phyloP scores from a whole-genome alignment of 2,113 vertebrate species.

The Ancistrus triradiatus region DNA sequence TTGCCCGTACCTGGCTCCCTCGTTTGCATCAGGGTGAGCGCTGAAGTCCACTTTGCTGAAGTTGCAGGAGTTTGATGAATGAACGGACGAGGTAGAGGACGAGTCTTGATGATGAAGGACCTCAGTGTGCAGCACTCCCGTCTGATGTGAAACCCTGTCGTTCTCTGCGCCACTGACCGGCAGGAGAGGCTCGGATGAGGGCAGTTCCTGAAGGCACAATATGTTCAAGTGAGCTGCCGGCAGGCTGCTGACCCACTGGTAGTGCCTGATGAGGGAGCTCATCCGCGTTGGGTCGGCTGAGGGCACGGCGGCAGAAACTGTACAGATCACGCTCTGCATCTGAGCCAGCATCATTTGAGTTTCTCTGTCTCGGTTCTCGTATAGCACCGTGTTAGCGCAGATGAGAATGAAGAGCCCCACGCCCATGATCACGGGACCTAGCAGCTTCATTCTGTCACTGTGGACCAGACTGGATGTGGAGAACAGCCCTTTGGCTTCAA shows the following conservation, averaged over 20 bases:
- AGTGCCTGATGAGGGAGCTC: conserved; percentile 61
- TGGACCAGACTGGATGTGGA: conserved; percentile 62
- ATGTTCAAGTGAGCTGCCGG: conserved; percentile 63
- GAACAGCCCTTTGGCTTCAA: conserved; percentile 62
- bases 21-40: conserved; percentile 31
- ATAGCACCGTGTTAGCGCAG: conserved; percentile 95
- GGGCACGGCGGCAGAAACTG: conserved; percentile 64
- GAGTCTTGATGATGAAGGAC: conserved; percentile 65
- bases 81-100: conserved; percentile 57
- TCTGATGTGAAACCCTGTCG: conserved; percentile 49
- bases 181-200: conserved; percentile 69
- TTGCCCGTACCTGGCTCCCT: conserved; percentile 46
- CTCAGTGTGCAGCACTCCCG: conserved; percentile 57
- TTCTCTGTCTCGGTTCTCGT: conserved; percentile 92
- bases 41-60: too few relatives aligned
- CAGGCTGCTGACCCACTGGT: conserved; percentile 59
- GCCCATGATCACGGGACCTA: conserved; percentile 94
- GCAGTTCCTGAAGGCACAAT: conserved; percentile 63
- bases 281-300: conserved; percentile 56
- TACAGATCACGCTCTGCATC: conserved; percentile 79
- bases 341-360: conserved; percentile 82
- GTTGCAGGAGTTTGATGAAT: conserved; percentile 61
- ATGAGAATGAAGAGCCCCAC: conserved; percentile 95
- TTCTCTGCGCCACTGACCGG: conserved; percentile 45
- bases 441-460: conserved; percentile 83